Base-by-base conservation (phyloP, 2,113 vertebrate genomes). In the Polypterus bichir region DNA sequence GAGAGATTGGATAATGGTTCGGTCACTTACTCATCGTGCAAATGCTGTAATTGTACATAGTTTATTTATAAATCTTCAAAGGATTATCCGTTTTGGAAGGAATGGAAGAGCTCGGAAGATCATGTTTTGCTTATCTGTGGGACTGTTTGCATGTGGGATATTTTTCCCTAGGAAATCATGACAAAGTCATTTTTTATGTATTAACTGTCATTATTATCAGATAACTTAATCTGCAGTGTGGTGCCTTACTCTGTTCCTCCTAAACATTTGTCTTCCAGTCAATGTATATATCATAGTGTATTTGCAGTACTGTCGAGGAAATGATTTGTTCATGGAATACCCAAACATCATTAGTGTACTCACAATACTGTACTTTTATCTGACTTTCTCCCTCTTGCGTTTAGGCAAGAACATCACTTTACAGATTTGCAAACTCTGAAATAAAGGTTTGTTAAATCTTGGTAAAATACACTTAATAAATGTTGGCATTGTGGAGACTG, bases 221-320 rank as follows among this genome's bases (percentile, higher is more conserved):
- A 85, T 87, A 82, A 80, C 79, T 83, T 85, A 81, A 80, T 83
- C 83, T 79, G 78, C 76, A 74, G 86, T 77, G 85, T 76, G 85
- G 90, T 92, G 92, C 92, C 92, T 94, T 94, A 93, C 74, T 80
- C 81, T 81, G 72, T 81, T 74, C 81, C 71, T 68, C 62, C 63
- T 79, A 79, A 74, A 63, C 77, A 74, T 71, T 79, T 74, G 81
- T 90, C 87, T 88, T 91, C 85, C 84, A 82, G 64, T 75, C 72
- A 77, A 68, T 76, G 79, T 81, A 74, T 72, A 70, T 75, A 73
- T 68, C 67, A 63, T 75, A 67, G 64, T 74, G 76, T 72, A 71
- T 73, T 61, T 47, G 7, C 10, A 56, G 62, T 5, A 49, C 51
- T 52, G 27, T 27, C 2, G 51, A 52, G 51, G 4, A 52, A 52